Evolutionary conservation across 2,888 invertebrate genomes (phyloP), one percentile per base, ranked within the genome.

Genomic region (Athalia rosae): DNA sequence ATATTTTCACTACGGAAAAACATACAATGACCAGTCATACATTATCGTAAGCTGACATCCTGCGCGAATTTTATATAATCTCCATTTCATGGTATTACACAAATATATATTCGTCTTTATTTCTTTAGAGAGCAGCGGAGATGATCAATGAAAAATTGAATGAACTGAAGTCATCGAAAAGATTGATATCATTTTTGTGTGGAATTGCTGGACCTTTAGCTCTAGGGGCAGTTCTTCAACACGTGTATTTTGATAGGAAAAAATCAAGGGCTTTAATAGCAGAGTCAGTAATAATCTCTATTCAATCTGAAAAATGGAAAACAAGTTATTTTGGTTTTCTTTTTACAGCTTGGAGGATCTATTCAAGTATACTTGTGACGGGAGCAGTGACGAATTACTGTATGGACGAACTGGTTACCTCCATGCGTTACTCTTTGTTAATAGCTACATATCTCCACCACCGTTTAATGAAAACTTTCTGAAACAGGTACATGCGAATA

Each of bases 351-450:
- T 95, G 50, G 90, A 92, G 82, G 87, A 91, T 11, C 85, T 95
- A 78, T 90, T 91, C 77, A 89, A 91, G 71, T 89, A 92, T 81
- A 91, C 94, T 73, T 87, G 93, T 81, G 90, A 92, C 77, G 90
- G 92, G 61, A 86, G 87, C 67, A 88, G 90, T 41, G 95, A 97
- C 92, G 98, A 98, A 90, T 89, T 97, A 77, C 91, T 98, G 53
- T 97, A 96, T 91, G 98, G 98, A 4, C 92, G 96, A 86, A 93
- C 93, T 82, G 98, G 98, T 28, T 97, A 96, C 88, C 91, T 98
- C 11, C 96, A 93, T 90, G 91, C 95, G 3, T 91, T 97, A 71
- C 90, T 97, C 7, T 96, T 94, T 91, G 92, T 96, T 0, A 94
- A 94, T 85, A 92, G 93, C 85, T 88, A 94, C 85, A 90, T 94